Base-by-base conservation (phyloP, 2,888 invertebrate species). In the Acholoe squamosa region DNA sequence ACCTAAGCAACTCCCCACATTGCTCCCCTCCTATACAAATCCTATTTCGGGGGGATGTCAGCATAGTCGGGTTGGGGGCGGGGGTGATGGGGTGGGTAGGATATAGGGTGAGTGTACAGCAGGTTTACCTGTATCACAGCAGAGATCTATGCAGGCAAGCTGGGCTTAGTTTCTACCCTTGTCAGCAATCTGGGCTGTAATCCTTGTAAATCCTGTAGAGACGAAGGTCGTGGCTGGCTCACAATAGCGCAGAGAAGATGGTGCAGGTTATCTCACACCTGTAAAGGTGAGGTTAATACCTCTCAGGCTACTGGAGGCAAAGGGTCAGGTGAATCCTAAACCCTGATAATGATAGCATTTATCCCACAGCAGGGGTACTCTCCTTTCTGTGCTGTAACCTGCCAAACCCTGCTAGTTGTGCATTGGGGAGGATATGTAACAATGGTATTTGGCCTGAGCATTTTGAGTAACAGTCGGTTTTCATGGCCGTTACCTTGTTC, bases 71-170 rank as follows among this genome's bases (percentile, higher is more conserved):
- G 71, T 7, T 28, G 71, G 71, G 19, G 28, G 71, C 7, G 28
- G 71, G 71, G 28, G 14, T 7, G 67, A n/a, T 67, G 31, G 71
- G 31, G 31, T 0, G 25, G 71, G 71, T n/a, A 71, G 14, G 71
- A 71, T 61, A n/a, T 61, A 61, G 61, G 43, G 43, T 3, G 43
- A 43, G 61, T 71, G 71, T 71, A 28, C 71, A 28, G n/a, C 25
- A 28, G 71, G 25, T 71, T 71, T 71, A 71, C 71, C 71, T 71
- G 71, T 71, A 71, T 71, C 71, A 71, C 71, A 28, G 71, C 61
- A 61, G 1, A 71, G 71, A 71, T 71, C 71, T 71, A 25, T 7
- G n/a, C 71, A 71, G 71, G n/a, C 31, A 71, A 71, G 71, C 71
- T 28, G 28, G 71, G 71, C 71, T 71, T 71, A 25, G 14, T 71